These are phyloP conservation scores for Elachura formosa DNA, from an alignment of 2,113 vertebrate genomes.

Conservation along the genomic window DNA sequence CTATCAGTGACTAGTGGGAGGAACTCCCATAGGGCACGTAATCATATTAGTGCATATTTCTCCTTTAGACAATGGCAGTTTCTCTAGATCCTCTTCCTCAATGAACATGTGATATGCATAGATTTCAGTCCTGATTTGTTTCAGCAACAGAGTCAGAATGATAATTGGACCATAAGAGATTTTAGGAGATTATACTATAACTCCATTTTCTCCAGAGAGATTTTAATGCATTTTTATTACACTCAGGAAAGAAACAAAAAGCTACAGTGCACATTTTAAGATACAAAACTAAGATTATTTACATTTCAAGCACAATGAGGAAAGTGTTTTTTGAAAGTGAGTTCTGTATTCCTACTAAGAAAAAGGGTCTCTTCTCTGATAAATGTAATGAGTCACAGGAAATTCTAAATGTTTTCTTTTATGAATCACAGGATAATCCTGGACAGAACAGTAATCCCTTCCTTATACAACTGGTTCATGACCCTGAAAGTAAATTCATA, in stretches of 20 bases:
- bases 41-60: not conserved
- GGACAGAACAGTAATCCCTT: not conserved
- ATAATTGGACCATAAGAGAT: not conserved
- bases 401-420: not conserved
- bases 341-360: not conserved
- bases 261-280: not conserved
- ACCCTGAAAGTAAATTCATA: not conserved
- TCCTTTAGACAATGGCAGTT: not conserved
- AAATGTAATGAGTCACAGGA: not conserved
- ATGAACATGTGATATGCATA: not conserved
- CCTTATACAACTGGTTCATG: not conserved
- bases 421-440: not conserved
- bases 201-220: not conserved
- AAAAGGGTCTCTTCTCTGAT: not conserved
- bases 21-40: slow-evolving; percentile 4
- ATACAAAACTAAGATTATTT: not conserved
- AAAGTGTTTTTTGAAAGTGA: not conserved
- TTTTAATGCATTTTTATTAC: not conserved
- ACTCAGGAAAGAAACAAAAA: not conserved
- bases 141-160: not conserved
- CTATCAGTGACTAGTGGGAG: not conserved
- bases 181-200: not conserved
- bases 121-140: not conserved
- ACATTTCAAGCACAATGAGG: not conserved
- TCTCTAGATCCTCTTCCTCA: not conserved